Base-by-base conservation (phyloP, 2,113 vertebrate species). In the Campylorhamphus procurvoides region DNA sequence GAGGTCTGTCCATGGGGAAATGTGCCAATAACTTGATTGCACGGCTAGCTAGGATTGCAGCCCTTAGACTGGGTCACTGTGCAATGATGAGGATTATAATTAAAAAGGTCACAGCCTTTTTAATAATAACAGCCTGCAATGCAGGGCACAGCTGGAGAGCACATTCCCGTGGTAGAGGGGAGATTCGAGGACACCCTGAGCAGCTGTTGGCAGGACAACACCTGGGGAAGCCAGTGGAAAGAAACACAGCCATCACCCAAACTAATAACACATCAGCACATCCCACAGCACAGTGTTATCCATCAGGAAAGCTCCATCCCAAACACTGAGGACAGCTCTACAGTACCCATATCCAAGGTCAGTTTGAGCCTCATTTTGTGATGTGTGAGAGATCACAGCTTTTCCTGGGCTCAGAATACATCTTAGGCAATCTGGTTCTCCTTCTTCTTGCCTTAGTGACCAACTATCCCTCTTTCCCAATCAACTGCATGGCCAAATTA, bases 101-200 rank as follows among this genome's bases (percentile, higher is more conserved):
- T 95, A 73, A 94, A 86, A 94, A 94, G 91, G 86, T 89, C 94
- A 73, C 20, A 69, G 81, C 68, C 80, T 58, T 71, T 90, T 84
- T 58, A 63, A 73, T 71, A 89, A 56, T 50, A 81, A 79, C 89
- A 56, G 66, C 59, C 85, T 60, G 53, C 81, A 76, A 56, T 9
- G 42, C 68, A 49, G 39, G 63, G 24, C 75, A 76, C 71, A 88
- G 91, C 90, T 82, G 78, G 87, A 56, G 42, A 86, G 88, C 64
- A 29, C 79, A 33, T 82, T 64, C 71, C 58, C 24, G 18, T 8
- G 16, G 84, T 14, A 39, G 50, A 87, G 58, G 53, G 80, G 83
- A 90, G 62, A 87, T 44, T 9, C 0, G 27, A 69, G 94, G 89
- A 77, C 76, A 64, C 28, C 3, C 17, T 4, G 71, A 85, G 55